Conservation (phyloP, 1,140 invertebrate species). For the Reticulitermes speratus region DNA sequence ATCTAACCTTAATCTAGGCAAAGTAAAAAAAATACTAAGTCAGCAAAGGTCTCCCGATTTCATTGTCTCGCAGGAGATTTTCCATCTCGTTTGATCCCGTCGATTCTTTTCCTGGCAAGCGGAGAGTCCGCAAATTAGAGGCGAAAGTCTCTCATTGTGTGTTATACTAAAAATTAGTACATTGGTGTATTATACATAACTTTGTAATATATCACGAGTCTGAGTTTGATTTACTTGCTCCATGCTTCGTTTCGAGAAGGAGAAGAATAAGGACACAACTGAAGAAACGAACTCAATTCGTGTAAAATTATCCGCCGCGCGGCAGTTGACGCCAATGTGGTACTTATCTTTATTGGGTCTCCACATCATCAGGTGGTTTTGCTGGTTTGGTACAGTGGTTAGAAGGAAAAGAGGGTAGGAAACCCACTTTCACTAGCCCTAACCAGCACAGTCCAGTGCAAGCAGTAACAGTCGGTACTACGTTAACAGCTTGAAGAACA, state of each 20-base stretch:
- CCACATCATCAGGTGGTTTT: neutral
- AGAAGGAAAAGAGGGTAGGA: neutral
- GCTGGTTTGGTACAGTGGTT: neutral
- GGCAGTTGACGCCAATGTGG: neutral
- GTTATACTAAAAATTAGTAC: too few relatives aligned
- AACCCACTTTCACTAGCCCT: slow-evolving; percentile 4
- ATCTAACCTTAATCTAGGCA: neutral
- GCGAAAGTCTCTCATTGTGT: too few relatives aligned
- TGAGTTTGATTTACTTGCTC: neutral
- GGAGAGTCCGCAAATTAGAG: neutral
- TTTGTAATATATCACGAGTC: neutral
- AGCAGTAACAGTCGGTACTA: slow-evolving; percentile 51
- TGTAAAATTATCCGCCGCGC: neutral
- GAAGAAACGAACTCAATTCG: neutral
- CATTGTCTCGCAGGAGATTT: neutral
- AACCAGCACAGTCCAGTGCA: neutral
- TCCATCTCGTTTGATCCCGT: neutral
- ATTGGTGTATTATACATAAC: neutral
- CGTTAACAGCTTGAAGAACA: slow-evolving; percentile 96
- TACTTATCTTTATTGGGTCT: too few relatives aligned
- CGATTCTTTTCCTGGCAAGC: neutral
- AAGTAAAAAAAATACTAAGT: neutral
- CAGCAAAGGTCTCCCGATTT: neutral
- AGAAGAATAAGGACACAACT: neutral
- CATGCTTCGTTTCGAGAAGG: slow-evolving; percentile 10